Evolutionary conservation across 2,113 vertebrate species (phyloP).

Genomic region (Equus quagga): DNA sequence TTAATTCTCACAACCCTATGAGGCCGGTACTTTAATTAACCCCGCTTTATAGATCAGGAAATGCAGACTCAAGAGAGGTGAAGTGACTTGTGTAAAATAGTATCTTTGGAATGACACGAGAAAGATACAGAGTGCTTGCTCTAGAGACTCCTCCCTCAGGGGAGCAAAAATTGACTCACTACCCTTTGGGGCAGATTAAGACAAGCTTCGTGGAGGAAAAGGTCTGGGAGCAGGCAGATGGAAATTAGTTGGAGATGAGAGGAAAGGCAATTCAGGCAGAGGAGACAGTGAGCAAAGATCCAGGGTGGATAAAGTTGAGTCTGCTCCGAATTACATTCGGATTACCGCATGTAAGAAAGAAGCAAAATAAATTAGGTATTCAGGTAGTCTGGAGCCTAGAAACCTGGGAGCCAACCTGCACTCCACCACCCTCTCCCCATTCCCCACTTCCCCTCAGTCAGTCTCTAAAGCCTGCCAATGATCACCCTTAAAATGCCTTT

Average conservation of each 20-base stretch:
- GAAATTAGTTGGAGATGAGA: constrained; percentile 21
- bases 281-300: background rate
- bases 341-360: background rate
- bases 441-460: background rate
- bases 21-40: constrained; percentile 33
- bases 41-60: background rate
- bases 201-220: background rate
- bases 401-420: background rate
- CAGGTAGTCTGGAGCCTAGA: background rate
- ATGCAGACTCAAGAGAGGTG: constrained; percentile 25
- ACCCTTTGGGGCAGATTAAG: background rate
- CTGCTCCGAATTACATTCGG: background rate
- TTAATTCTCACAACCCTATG: background rate
- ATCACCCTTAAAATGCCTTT: constrained; percentile 52
- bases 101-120: background rate
- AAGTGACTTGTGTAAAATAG: constrained; percentile 39
- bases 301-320: background rate
- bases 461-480: background rate
- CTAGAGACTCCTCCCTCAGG: background rate
- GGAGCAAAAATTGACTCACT: background rate
- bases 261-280: background rate
- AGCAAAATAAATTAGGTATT: background rate
- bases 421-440: background rate
- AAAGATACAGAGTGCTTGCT: background rate
- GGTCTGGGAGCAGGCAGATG: background rate